Conservation (phyloP, 2,888 invertebrate genomes). For the Plebejus melissa region DNA sequence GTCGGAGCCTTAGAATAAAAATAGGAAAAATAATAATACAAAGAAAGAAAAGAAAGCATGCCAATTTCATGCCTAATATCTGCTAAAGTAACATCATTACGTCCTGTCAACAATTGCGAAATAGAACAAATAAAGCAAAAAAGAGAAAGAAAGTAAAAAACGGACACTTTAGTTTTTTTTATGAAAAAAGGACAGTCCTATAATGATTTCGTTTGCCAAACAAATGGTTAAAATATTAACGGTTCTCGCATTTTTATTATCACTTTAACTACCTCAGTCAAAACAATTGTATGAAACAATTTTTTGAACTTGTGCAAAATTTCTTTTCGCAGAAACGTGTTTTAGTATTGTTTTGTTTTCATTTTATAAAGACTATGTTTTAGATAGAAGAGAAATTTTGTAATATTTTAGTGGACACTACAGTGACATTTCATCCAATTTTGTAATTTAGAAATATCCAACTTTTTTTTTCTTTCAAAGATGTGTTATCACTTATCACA, state of each 20-base stretch:
- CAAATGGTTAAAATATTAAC: constrained; percentile 21
- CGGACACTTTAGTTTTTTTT: not conserved
- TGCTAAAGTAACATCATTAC: not conserved
- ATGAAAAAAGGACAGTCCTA: not conserved
- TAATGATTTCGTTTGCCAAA: not conserved
- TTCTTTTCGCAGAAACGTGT: constrained; percentile 61
- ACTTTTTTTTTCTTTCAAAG: too few species aligned
- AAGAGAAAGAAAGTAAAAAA: not conserved
- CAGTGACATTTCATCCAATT: not conserved
- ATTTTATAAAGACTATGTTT: not conserved
- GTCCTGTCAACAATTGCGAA: not conserved
- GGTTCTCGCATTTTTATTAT: not conserved
- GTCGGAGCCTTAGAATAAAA: too few species aligned
- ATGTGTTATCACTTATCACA: too few species aligned
- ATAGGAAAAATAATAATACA: too few species aligned
- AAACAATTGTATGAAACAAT: constrained; percentile 16
- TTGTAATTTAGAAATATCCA: too few species aligned
- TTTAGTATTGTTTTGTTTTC: constrained; percentile 36
- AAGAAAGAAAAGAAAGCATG: not conserved
- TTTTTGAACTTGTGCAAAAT: constrained; percentile 58
- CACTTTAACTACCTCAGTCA: not conserved
- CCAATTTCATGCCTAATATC: not conserved
- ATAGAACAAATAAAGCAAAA: not conserved
- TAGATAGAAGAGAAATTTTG: not conserved
- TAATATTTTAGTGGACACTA: not conserved